These are phyloP conservation scores for Copidosoma aretas DNA, from an alignment of 2,888 invertebrate genomes.

Conservation along the genomic window DNA sequence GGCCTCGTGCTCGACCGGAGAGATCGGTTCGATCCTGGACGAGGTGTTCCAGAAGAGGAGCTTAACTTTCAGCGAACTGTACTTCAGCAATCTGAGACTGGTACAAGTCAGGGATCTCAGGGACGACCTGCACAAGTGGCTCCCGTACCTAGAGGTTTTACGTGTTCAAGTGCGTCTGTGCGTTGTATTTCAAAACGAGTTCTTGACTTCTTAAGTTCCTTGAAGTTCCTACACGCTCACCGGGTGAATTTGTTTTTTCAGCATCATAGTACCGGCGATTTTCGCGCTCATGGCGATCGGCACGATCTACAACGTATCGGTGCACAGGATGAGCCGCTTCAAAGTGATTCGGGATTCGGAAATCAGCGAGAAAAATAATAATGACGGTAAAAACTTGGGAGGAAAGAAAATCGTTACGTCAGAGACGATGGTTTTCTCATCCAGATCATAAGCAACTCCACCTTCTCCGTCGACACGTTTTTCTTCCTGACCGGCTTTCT, in stretches of 20 bases:
- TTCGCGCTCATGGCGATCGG: constrained; percentile 53
- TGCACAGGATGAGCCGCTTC: constrained; percentile 47
- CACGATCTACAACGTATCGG: constrained; percentile 56
- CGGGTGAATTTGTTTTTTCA: constrained; percentile 41
- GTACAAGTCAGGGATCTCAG: constrained; percentile 54
- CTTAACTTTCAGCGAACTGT: constrained; percentile 57
- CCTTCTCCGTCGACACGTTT: constrained; percentile 64
- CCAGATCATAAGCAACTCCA: constrained; percentile 62
- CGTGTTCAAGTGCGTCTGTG: no score
- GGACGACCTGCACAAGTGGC: constrained; percentile 54
- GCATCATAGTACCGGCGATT: constrained; percentile 47
- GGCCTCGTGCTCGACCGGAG: constrained; percentile 60
- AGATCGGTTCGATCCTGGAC: constrained; percentile 55
- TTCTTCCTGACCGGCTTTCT: constrained; percentile 62
- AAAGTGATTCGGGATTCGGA: constrained; percentile 27
- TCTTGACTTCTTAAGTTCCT: no score
- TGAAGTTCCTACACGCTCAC: no score
- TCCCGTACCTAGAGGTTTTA: no score
- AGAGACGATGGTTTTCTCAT: constrained; percentile 56
- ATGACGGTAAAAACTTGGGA: constrained; percentile 29
- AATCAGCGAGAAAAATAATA: constrained; percentile 44
- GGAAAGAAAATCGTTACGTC: no score
- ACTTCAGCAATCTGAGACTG: constrained; percentile 57
- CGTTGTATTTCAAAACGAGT: no score
- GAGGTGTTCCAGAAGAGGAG: constrained; percentile 53